A percentile compares a stretch with the other conserved stretches of the same genome.
phyloP scores from a whole-genome alignment of 1,140 invertebrate genomes.

The Lineus longissimus region DNA sequence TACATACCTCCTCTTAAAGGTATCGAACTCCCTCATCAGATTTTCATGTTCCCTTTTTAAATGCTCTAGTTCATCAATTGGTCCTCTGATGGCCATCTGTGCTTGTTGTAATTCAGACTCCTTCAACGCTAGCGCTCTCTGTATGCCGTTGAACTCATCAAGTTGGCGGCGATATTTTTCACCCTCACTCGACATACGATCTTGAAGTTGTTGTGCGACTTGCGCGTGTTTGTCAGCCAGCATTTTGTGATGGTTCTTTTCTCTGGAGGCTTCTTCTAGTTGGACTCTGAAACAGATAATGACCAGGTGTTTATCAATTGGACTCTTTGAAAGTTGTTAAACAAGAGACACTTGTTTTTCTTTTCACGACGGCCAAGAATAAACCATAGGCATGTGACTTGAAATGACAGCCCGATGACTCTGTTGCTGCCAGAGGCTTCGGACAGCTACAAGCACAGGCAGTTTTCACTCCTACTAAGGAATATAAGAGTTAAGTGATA shows the following conservation, averaged over 20 bases:
- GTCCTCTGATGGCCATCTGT: conserved; percentile 13
- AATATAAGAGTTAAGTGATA: too few relatives aligned
- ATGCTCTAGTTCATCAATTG: conserved; percentile 23
- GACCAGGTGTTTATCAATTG: too few relatives aligned
- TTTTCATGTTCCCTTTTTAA: conserved; percentile 27
- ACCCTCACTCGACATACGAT: conserved; percentile 31
- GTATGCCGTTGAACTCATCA: conserved; percentile 30
- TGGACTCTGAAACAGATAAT: conserved; percentile 23
- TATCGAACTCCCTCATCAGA: conserved; percentile 30
- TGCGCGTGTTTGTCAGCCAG: conserved; percentile 32
- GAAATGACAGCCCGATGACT: too few relatives aligned
- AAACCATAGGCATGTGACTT: too few relatives aligned
- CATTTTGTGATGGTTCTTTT: conserved; percentile 25
- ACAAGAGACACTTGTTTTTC: too few relatives aligned
- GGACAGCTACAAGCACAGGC: too few relatives aligned
- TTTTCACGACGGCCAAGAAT: too few relatives aligned
- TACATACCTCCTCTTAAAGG: conserved; percentile 31
- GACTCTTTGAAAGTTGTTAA: too few relatives aligned
- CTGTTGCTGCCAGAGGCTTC: too few relatives aligned
- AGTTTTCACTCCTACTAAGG: too few relatives aligned
- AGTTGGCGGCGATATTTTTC: conserved; percentile 30
- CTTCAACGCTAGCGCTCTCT: conserved; percentile 22
- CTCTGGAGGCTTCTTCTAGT: conserved; percentile 23
- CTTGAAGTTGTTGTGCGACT: conserved; percentile 25
- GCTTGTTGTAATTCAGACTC: conserved; percentile 26